These are phyloP conservation scores for Cryptocephalus primarius DNA, from an alignment of 2,888 invertebrate species.

Conservation along the genomic window DNA sequence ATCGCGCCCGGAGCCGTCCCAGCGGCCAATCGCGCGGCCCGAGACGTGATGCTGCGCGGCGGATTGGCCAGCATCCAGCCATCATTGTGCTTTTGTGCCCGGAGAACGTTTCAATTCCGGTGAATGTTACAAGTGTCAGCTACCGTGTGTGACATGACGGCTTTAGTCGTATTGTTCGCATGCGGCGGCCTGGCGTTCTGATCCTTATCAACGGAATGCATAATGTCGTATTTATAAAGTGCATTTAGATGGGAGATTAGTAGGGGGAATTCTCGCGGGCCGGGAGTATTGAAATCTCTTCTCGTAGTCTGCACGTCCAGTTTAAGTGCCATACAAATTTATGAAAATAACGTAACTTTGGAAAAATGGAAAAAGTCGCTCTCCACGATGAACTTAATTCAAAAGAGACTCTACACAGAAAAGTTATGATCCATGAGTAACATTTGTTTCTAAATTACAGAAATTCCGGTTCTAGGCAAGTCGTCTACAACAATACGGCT, in stretches of 20 bases:
- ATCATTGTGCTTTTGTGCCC: constrained; percentile 32
- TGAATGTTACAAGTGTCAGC: constrained; percentile 35
- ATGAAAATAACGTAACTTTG: too few relatives aligned
- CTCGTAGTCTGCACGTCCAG: too few relatives aligned
- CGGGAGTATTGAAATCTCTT: too few relatives aligned
- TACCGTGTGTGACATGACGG: constrained; percentile 38
- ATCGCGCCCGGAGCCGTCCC: constrained; percentile 19
- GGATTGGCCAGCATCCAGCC: constrained; percentile 38
- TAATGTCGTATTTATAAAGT: constrained; percentile 7
- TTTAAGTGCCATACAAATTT: too few relatives aligned
- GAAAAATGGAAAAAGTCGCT: too few relatives aligned
- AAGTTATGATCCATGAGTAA: too few relatives aligned
- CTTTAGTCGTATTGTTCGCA: constrained; percentile 32
- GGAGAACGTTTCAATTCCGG: constrained; percentile 35
- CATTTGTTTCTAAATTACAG: too few relatives aligned
- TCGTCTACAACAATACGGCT: too few relatives aligned
- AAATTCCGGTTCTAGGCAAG: too few relatives aligned
- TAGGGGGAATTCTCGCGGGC: too few relatives aligned
- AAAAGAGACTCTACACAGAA: too few relatives aligned
- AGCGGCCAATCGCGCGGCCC: constrained; percentile 24
- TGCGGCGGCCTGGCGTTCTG: constrained; percentile 26
- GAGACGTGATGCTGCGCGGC: constrained; percentile 30
- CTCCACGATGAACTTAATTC: too few relatives aligned
- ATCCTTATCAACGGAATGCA: constrained; percentile 10
- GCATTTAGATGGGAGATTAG: constrained; percentile 6